phyloP scores from a whole-genome alignment of 2,888 invertebrate genomes.

The Eilema caniola region DNA sequence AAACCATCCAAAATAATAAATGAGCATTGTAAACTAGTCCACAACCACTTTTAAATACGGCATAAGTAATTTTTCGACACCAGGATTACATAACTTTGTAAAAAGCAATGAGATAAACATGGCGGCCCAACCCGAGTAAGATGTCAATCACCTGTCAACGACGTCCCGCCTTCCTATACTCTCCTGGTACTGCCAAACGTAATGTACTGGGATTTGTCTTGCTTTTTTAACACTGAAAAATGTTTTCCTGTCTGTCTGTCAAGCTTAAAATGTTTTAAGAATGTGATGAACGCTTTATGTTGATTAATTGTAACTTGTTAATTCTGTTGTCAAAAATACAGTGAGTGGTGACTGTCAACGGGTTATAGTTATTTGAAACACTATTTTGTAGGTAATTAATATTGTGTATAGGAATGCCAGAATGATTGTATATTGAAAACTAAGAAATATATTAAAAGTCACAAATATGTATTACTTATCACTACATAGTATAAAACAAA shows the following conservation, averaged over 20 bases:
- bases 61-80: constrained; percentile 25
- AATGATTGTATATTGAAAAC: background rate
- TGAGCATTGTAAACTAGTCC: constrained; percentile 43
- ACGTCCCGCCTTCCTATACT: constrained; percentile 78
- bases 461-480: background rate
- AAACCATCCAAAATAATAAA: constrained; percentile 16
- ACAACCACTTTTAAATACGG: constrained; percentile 37
- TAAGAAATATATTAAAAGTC: background rate
- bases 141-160: constrained; percentile 86
- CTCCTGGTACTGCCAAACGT: constrained; percentile 76
- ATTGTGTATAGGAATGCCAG: background rate
- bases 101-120: constrained; percentile 81
- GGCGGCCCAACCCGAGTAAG: constrained; percentile 81
- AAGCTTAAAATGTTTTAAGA: constrained; percentile 54
- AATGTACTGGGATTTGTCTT: constrained; percentile 70
- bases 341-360: constrained; percentile 46
- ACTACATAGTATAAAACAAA: too few relatives aligned
- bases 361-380: constrained; percentile 19
- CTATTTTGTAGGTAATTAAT: constrained; percentile 4
- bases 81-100: constrained; percentile 47
- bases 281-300: constrained; percentile 55
- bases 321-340: constrained; percentile 41
- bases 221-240: constrained; percentile 58
- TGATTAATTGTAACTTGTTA: constrained; percentile 49
- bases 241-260: constrained; percentile 57